phyloP scores from a whole-genome alignment of 1,140 invertebrate genomes.

The Limonius californicus region DNA sequence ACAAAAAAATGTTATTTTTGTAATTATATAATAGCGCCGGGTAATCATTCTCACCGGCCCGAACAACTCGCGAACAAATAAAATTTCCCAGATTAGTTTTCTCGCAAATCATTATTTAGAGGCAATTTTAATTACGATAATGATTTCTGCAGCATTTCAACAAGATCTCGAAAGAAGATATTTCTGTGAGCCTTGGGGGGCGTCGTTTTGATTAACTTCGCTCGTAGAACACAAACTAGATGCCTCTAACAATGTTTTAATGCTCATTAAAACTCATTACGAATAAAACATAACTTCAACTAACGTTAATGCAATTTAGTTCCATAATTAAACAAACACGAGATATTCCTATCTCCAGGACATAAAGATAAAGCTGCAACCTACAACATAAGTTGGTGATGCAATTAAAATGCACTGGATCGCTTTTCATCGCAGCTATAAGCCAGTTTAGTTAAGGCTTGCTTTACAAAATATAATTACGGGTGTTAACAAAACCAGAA shows the following conservation, averaged over 20 bases:
- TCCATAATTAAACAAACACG: not conserved
- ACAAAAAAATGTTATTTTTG: not conserved
- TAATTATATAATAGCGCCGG: conserved; percentile 3
- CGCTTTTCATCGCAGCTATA: too few species aligned
- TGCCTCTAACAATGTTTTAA: not conserved
- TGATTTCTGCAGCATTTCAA: too few species aligned
- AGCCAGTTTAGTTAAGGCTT: too few species aligned
- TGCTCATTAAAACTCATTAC: not conserved
- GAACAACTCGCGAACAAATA: too few species aligned
- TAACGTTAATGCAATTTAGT: not conserved
- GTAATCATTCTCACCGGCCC: not conserved
- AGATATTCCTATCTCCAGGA: not conserved
- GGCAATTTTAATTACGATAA: too few species aligned
- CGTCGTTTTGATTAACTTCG: not conserved
- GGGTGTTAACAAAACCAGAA: too few species aligned
- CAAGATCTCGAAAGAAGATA: too few species aligned
- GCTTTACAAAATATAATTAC: too few species aligned
- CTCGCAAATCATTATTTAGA: too few species aligned
- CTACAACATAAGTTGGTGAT: not conserved
- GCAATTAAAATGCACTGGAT: not conserved
- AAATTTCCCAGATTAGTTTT: not conserved
- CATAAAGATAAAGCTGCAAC: not conserved
- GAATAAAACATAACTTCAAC: not conserved
- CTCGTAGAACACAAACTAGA: not conserved
- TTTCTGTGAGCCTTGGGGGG: too few species aligned